Percentiles rank a stretch among this genome's conserved stretches.
These are phyloP conservation scores for Bubo blakistoni DNA, from an alignment of 2,113 vertebrate genomes.

Conservation along the genomic window DNA sequence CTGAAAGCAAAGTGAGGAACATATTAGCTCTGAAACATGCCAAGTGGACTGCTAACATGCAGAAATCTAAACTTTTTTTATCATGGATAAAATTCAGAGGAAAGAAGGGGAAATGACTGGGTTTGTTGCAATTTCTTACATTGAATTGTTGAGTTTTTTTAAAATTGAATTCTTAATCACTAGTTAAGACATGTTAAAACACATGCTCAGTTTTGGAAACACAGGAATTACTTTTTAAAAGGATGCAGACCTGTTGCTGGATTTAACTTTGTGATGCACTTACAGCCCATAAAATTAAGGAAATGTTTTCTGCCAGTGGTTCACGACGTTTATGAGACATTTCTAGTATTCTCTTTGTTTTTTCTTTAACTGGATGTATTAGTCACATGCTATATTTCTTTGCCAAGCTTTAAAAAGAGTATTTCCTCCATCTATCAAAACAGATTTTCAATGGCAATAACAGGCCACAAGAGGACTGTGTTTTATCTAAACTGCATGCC, in stretches of 20 bases:
- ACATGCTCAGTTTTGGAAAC: neutral
- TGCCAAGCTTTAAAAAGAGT: neutral
- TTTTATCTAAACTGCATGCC: neutral
- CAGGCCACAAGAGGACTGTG: neutral
- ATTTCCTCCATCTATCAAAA: neutral
- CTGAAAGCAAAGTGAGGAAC: neutral
- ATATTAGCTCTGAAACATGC: neutral
- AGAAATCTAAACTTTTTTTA: neutral
- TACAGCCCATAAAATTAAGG: neutral
- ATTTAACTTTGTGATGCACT: neutral
- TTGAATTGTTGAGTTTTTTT: neutral
- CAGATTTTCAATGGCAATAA: neutral
- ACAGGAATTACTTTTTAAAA: neutral
- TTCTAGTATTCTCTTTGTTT: neutral
- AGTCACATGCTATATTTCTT: neutral
- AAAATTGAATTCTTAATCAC: neutral
- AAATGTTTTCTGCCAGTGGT: neutral
- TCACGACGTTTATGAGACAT: neutral
- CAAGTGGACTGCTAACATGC: neutral
- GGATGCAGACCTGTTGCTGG: neutral
- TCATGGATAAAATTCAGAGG: neutral
- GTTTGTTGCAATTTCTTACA: neutral
- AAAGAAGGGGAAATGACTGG: neutral
- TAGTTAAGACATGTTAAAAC: neutral
- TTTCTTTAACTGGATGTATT: neutral